Percentiles rank a stretch among this genome's conserved stretches.
These are phyloP conservation scores for Miltochrista miniata DNA, from an alignment of 2,888 invertebrate species.

Conservation along the genomic window DNA sequence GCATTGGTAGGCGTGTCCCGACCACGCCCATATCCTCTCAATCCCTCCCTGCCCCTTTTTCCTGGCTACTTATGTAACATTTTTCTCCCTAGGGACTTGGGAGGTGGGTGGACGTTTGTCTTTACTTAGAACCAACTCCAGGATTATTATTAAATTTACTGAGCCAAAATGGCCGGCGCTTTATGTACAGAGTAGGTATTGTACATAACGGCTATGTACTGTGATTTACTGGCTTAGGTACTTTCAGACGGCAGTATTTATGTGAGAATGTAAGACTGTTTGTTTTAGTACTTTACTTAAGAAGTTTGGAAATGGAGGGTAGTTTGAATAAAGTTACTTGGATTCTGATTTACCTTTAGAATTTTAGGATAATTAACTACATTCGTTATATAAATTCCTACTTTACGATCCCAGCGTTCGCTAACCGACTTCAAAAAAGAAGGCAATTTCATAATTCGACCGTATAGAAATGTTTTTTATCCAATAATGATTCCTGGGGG, in stretches of 20 bases:
- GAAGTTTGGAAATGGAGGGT: conserved; percentile 3
- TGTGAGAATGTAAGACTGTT: conserved; percentile 15
- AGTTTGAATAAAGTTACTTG: conserved; percentile 7
- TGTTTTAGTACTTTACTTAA: conserved; percentile 8
- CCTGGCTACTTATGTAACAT: conserved; percentile 50
- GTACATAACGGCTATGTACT: conserved; percentile 40
- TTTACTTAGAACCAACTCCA: conserved; percentile 55
- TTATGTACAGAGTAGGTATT: conserved; percentile 29
- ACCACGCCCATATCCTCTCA: conserved; percentile 45
- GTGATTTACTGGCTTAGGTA: conserved; percentile 40
- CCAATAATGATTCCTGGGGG: no score
- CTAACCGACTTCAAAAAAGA: no score
- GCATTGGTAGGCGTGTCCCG: conserved; percentile 37
- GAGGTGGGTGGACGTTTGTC: conserved; percentile 69
- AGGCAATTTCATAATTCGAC: no score
- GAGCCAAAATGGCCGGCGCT: conserved; percentile 55
- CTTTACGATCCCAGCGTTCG: no score
- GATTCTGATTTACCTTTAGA: neutral
- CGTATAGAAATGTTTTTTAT: no score
- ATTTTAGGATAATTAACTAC: neutral
- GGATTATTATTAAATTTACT: conserved; percentile 70
- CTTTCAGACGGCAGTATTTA: conserved; percentile 25
- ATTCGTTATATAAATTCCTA: no score
- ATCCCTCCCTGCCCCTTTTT: conserved; percentile 20
- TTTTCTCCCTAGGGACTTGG: conserved; percentile 42